Base-by-base conservation (phyloP, 2,888 invertebrate species). In the Polyommatus icarus region DNA sequence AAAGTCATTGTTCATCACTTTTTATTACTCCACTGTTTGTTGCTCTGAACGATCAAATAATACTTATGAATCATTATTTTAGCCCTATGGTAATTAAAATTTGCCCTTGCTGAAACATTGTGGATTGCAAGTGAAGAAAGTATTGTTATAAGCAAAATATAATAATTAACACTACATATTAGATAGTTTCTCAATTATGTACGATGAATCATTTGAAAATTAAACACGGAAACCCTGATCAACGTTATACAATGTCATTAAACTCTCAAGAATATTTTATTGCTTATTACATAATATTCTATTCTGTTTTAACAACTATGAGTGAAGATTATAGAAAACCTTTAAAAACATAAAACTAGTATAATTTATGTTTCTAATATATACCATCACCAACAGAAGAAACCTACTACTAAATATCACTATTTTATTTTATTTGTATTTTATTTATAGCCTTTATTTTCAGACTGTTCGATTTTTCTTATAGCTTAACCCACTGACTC, bases 1-100 rank as follows among this genome's bases (percentile, higher is more conserved):
- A 73, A 73, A 29, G 29, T 29, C 75, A 54, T 75, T 75, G 75
- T 54, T 54, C 75, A 78, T 46, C 50, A 24, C 24, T 75, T 75
- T 75, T 75, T 54, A 50, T 75, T 18, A 29, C 24, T 29, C 12
- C 54, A 15, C 12, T 40, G 36, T 40, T n/a, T 40, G n/a, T 67
- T 29, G 24, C 12, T 61, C 12, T 24, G 29, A 8, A 20, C 10
- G 59, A 67, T 67, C 24, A 67, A 24, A 67, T 67, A 10, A 67
- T 67, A 46, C 61, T 61, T 61, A 2, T 15, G 24, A 12, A 29
- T 20, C 59, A 59, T 59, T 54, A 18, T 18, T 54, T 54, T 54
- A 54, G 54, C 18, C 18, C 54, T 54, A 54, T 3, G 4, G 54
- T 54, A 54, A 18, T 54, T 54, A 54, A 18, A 18, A 54, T 54